Evolutionary conservation across 2,888 invertebrate species (phyloP).

Genomic region (Linnaemya tessellans): DNA sequence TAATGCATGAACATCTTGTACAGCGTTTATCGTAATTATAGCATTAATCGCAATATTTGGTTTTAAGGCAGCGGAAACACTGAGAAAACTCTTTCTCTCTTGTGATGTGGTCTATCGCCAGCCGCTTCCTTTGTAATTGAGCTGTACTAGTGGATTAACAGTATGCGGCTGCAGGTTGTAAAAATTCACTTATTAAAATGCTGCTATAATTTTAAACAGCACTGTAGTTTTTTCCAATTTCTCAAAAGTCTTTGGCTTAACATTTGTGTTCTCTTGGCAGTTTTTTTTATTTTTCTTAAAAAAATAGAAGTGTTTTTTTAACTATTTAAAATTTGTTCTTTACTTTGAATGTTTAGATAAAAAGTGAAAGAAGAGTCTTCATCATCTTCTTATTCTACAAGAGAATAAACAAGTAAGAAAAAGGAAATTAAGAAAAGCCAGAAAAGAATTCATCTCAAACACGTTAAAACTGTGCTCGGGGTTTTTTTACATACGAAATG

Average conservation of each 20-base stretch:
- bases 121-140: too few species aligned
- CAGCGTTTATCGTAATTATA: not conserved
- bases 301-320: too few species aligned
- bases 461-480: too few species aligned
- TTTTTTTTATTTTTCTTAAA: not conserved
- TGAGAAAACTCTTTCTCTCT: too few species aligned
- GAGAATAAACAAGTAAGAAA: slow-evolving; percentile 23
- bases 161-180: not conserved
- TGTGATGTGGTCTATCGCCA: too few species aligned
- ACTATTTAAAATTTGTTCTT: not conserved
- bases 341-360: slow-evolving; percentile 29
- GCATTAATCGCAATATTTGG: not conserved
- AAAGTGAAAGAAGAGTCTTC: not conserved
- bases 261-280: not conserved
- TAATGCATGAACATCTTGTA: not conserved
- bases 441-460: too few species aligned
- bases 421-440: too few species aligned
- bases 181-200: not conserved
- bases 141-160: too few species aligned
- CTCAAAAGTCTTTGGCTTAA: not conserved
- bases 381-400: not conserved
- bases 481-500: too few species aligned
- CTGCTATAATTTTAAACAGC: not conserved
- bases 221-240: not conserved
- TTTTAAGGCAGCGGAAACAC: not conserved